These are phyloP conservation scores for Sceliomorpha sp. DNA, from an alignment of 2,888 invertebrate species.

Conservation along the genomic window DNA sequence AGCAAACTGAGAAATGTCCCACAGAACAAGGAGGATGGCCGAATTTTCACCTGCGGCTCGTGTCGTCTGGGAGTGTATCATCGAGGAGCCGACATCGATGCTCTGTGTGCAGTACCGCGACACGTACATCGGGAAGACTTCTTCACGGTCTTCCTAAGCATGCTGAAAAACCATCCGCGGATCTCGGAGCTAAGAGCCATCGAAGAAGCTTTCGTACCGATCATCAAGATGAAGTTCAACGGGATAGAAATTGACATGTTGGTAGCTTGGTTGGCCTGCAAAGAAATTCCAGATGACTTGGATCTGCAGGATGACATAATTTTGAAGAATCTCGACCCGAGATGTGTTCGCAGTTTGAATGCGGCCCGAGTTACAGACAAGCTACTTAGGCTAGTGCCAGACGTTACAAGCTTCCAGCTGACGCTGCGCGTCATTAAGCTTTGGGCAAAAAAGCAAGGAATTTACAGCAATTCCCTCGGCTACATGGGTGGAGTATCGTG, in stretches of 20 bases:
- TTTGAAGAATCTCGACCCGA: constrained; percentile 96
- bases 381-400: constrained; percentile 96
- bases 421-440: constrained; percentile 97
- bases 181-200: constrained; percentile 93
- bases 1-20: too few species aligned
- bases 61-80: constrained; percentile 97
- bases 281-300: constrained; percentile 94
- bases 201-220: constrained; percentile 99
- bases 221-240: constrained; percentile 99
- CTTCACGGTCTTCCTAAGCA: constrained; percentile 95
- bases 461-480: constrained; percentile 98
- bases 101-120: constrained; percentile 97
- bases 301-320: constrained; percentile 95
- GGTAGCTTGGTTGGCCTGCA: constrained; percentile 96
- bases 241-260: constrained; percentile 99
- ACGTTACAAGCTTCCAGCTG: constrained; percentile 95
- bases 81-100: constrained; percentile 99
- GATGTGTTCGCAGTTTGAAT: constrained; percentile 97
- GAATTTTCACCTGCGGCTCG: constrained; percentile 99
- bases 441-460: constrained; percentile 99
- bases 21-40: too few species aligned
- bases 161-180: constrained; percentile 92
- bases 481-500: constrained; percentile 99
- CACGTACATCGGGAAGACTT: constrained; percentile 97
- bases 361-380: constrained; percentile 99